Conservation (phyloP, 2,888 invertebrate genomes). For the Cepaea hortensis region DNA sequence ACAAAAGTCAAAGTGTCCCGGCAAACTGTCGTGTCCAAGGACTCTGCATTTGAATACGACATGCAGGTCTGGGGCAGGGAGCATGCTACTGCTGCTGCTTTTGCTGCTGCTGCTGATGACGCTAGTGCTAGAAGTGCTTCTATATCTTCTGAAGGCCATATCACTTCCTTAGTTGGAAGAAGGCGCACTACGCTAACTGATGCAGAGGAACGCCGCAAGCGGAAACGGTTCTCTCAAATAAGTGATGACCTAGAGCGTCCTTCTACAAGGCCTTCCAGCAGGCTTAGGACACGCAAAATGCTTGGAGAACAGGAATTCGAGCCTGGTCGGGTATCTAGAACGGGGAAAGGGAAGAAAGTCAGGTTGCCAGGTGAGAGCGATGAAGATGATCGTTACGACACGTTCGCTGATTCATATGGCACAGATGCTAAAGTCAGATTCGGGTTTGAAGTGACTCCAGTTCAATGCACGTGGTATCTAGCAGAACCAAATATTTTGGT, state of each 20-base stretch:
- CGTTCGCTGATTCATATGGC: not conserved
- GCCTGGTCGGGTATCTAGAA: not conserved
- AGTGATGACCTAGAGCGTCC: too few relatives aligned
- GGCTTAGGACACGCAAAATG: not conserved
- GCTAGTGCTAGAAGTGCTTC: not conserved
- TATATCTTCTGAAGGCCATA: not conserved
- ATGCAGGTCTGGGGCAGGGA: not conserved
- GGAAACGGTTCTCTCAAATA: not conserved
- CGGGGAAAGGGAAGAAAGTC: not conserved
- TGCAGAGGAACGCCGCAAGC: not conserved
- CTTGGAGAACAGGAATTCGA: not conserved
- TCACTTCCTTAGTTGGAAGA: not conserved
- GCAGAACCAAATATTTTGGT: conserved; percentile 23
- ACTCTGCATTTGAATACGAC: too few relatives aligned
- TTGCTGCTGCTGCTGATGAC: not conserved
- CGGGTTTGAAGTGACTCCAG: not conserved
- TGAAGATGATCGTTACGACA: not conserved
- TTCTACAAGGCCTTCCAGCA: not conserved
- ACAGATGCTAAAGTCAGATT: not conserved
- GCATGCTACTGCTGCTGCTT: not conserved
- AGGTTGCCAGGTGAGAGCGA: not conserved
- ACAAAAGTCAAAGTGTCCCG: not conserved
- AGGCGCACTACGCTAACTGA: not conserved
- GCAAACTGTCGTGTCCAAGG: not conserved
- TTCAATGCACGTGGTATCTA: conserved; percentile 26